Conservation (phyloP, 1,140 invertebrate genomes). For the Rhopalosiphum padi region DNA sequence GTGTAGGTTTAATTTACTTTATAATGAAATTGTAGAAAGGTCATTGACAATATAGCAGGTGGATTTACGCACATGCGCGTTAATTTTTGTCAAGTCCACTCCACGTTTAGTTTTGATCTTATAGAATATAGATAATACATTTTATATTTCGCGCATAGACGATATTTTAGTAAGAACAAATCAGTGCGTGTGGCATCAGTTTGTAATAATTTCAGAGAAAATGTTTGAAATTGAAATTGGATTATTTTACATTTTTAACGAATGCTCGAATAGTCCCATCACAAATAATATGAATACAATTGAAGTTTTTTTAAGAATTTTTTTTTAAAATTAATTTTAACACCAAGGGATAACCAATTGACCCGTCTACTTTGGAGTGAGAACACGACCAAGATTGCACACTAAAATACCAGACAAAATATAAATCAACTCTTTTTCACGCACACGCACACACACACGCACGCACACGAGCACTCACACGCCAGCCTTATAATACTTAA, state of each 20-base stretch:
- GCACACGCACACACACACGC: background rate
- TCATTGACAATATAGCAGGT: background rate
- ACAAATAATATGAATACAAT: background rate
- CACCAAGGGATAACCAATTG: background rate
- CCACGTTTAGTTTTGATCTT: background rate
- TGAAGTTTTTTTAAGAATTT: background rate
- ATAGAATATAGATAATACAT: background rate
- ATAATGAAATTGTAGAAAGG: background rate
- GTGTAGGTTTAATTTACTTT: background rate
- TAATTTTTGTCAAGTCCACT: background rate
- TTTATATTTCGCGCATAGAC: background rate
- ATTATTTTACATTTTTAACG: background rate
- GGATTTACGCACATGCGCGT: background rate
- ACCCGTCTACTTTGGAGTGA: background rate
- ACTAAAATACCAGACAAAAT: conserved; percentile 22
- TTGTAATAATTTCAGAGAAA: background rate
- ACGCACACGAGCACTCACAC: background rate
- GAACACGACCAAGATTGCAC: conserved; percentile 55
- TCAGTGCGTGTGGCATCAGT: background rate
- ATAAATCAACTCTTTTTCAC: conserved; percentile 19
- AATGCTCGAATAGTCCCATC: background rate
- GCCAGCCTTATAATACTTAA: background rate
- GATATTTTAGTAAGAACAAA: background rate
- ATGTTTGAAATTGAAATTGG: background rate
- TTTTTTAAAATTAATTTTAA: background rate